Conservation (phyloP, 1,140 invertebrate species). For the Nylanderia fulva region DNA sequence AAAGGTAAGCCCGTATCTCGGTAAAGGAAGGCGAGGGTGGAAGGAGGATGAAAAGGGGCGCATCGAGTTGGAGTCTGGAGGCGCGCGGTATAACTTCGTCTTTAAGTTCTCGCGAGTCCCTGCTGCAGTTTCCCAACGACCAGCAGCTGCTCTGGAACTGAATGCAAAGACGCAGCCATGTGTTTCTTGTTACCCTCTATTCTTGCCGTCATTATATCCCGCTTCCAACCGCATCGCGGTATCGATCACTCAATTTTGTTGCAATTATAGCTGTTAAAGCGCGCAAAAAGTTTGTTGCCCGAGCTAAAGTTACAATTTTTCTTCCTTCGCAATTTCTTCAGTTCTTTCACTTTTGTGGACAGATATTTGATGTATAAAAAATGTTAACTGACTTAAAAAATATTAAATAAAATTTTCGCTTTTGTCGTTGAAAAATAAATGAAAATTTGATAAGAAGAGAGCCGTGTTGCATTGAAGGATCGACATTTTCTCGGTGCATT, state of each 20-base stretch:
- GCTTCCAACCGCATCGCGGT: constrained; percentile 28
- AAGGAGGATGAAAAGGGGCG: constrained; percentile 7
- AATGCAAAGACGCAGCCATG: constrained; percentile 60
- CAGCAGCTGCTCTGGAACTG: constrained; percentile 55
- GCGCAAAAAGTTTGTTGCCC: background rate
- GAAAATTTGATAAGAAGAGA: background rate
- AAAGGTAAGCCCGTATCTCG: constrained; percentile 56
- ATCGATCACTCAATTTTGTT: constrained; percentile 45
- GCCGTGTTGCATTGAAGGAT: constrained; percentile 13
- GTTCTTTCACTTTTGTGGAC: background rate
- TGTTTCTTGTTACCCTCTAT: constrained; percentile 54
- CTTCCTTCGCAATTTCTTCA: background rate
- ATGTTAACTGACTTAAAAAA: too few species aligned
- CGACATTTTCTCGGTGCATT: constrained; percentile 1
- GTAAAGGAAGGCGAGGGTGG: constrained; percentile 1
- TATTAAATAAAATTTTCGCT: background rate
- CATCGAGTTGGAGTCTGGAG: constrained; percentile 58
- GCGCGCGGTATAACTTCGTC: constrained; percentile 48
- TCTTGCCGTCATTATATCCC: constrained; percentile 55
- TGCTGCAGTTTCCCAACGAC: constrained; percentile 60
- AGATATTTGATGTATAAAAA: background rate
- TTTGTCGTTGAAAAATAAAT: background rate
- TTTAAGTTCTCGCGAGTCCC: constrained; percentile 59
- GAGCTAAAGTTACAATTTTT: background rate
- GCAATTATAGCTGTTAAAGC: constrained; percentile 21